These are phyloP conservation scores for Parazoanthus atlanticus DNA, from an alignment of 92 coral and sea anemone species.

Conservation along the genomic window DNA sequence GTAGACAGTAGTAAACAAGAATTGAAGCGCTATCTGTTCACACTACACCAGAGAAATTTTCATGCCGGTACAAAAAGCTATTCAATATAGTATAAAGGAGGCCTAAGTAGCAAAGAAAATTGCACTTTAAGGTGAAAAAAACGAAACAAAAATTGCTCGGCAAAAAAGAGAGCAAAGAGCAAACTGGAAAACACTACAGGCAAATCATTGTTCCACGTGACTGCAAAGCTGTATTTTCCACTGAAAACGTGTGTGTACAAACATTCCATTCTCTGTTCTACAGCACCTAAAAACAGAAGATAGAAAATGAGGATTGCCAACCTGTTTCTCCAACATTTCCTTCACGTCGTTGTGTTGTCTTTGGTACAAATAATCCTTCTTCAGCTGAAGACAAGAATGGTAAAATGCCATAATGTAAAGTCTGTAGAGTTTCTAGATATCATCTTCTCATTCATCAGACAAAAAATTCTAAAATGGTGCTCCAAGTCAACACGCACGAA, in stretches of 20 bases:
- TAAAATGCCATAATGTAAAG: background rate
- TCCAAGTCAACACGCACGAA: no score
- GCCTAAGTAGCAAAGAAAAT: no score
- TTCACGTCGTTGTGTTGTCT: slow-evolving; percentile 94
- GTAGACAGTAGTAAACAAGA: no score
- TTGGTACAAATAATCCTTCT: slow-evolving; percentile 90
- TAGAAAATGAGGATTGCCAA: background rate
- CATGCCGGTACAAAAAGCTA: no score
- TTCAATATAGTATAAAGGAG: no score
- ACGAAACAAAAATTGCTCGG: no score
- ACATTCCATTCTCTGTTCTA: background rate
- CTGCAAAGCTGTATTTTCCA: background rate
- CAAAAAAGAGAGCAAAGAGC: no score
- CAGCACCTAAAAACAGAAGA: no score
- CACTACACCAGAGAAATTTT: no score
- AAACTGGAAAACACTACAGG: background rate
- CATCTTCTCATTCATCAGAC: background rate
- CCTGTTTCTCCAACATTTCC: slow-evolving; percentile 99
- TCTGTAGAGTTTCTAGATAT: background rate
- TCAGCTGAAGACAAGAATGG: slow-evolving; percentile 57
- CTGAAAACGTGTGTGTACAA: background rate
- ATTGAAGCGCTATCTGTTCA: no score
- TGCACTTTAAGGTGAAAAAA: no score
- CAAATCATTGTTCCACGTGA: background rate
- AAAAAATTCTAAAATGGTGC: background rate